Base-by-base conservation (phyloP, 2,797 vertebrate species). In the Gallinago solitaria region DNA sequence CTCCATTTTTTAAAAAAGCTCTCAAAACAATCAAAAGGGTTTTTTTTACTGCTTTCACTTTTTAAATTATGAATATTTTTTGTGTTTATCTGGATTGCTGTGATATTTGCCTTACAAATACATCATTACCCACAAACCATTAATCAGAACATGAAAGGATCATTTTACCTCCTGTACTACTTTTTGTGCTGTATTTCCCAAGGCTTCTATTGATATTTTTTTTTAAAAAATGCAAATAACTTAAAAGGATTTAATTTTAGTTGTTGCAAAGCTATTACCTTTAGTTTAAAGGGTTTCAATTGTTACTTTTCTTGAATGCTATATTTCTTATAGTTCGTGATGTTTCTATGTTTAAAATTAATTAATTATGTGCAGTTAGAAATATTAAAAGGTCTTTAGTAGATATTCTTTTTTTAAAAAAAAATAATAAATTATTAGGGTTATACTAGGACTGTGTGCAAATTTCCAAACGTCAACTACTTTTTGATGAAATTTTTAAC, bases 141-240 rank as follows among this genome's bases (percentile, higher is more conserved):
- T 93, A 84, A 90, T 90, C 70, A 90, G 67, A 90, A 84, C 77
- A 90, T 81, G 47, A 94, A 95, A 91, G 53, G 65, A 86, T 88
- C 27, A 91, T 93, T 97, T 94, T 83, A 61, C 84, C 47, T 88
- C 37, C 73, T 88, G 32, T 71, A 61, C 69, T 96, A 32, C 37
- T 88, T 95, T 93, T 91, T 86, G 47, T 81, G 67, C 21, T 76
- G 16, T 51, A 70, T 96, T 93, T 96, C 56, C 67, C 48, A 77
- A 90, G 71, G 43, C 68, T 90, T 80, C 48, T 89, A 41, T 83
- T 91, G 65, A 50, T 85, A 9, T 37, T 16, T 68, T n/a, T 71
- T 33, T 37, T 0, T 0, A 39, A 39, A 39, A 39, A 83, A 89
- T 89, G 70, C 53, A 83, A 90, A 89, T 89, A 67, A 73, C 30